Conservation (phyloP, 2,113 vertebrate species). For the Mastomys natalensis region DNA sequence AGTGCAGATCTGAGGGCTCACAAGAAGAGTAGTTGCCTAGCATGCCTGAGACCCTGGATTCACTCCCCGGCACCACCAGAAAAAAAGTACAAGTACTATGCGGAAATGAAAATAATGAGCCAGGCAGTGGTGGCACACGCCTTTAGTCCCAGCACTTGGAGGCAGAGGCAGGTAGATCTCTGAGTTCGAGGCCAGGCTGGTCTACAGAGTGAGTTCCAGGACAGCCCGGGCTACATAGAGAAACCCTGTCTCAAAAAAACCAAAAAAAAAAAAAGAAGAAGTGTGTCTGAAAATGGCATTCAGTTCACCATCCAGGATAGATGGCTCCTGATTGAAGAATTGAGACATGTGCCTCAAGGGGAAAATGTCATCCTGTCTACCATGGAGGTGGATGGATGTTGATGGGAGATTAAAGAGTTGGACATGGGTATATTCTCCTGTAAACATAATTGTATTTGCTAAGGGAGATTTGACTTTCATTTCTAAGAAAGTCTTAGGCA, state of each 20-base stretch:
- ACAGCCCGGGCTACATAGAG: no score
- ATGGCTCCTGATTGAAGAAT: neutral
- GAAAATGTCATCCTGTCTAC: neutral
- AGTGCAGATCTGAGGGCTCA: neutral
- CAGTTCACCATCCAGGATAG: neutral
- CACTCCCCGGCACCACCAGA: neutral
- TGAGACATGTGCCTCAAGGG: neutral
- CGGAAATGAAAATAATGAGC: neutral
- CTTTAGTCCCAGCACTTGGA: no score
- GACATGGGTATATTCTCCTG: neutral
- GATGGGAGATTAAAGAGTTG: neutral
- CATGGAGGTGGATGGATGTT: neutral
- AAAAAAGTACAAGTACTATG: neutral
- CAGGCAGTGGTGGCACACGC: no score
- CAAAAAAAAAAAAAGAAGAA: neutral
- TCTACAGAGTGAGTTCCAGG: no score
- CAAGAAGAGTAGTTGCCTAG: neutral
- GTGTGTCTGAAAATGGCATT: neutral
- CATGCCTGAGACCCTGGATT: neutral
- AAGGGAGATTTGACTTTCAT: neutral
- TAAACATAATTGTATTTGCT: neutral
- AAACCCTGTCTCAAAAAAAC: no score
- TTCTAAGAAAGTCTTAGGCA: neutral
- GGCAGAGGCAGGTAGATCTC: no score
- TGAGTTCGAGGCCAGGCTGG: no score